Percentiles rank a stretch among this genome's conserved stretches.
Conservation (phyloP, 2,888 invertebrate genomes). For the Amblyteles armatorius region DNA sequence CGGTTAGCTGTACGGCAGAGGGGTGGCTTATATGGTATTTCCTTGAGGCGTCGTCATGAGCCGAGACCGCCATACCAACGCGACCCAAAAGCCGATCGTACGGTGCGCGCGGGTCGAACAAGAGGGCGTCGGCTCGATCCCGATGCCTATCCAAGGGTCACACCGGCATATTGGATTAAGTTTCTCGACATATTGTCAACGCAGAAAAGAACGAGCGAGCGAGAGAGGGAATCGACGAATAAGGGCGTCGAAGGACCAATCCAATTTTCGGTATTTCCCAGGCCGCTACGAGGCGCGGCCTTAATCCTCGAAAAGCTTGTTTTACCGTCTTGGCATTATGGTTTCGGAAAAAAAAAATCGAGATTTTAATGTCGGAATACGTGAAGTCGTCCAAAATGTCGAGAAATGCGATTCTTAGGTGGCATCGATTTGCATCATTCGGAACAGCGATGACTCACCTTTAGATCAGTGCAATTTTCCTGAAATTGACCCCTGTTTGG, state of each 20-base stretch:
- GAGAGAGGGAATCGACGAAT: conserved; percentile 30
- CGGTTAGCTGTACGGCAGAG: conserved; percentile 41
- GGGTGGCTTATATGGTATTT: conserved; percentile 53
- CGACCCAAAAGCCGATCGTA: conserved; percentile 41
- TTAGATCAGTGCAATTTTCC: no score
- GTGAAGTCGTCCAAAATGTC: no score
- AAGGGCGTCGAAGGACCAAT: conserved; percentile 53
- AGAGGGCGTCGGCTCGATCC: conserved; percentile 50
- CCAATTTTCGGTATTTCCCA: conserved; percentile 57
- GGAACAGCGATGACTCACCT: no score
- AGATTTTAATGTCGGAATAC: no score
- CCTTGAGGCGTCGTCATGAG: conserved; percentile 30
- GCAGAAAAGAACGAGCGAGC: conserved; percentile 43
- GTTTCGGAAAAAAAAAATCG: no score
- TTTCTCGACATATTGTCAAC: conserved; percentile 74
- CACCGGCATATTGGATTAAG: conserved; percentile 77
- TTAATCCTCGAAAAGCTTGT: conserved; percentile 23
- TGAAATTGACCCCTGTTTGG: no score
- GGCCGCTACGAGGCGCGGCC: background rate
- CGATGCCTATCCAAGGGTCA: conserved; percentile 67
- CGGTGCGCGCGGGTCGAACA: conserved; percentile 43
- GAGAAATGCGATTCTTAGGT: no score
- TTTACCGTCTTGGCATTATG: conserved; percentile 20
- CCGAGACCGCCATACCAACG: background rate
- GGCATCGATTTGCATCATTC: no score